These are phyloP conservation scores for Caranx melampygus DNA, from an alignment of 2,113 vertebrate species.

Conservation along the genomic window DNA sequence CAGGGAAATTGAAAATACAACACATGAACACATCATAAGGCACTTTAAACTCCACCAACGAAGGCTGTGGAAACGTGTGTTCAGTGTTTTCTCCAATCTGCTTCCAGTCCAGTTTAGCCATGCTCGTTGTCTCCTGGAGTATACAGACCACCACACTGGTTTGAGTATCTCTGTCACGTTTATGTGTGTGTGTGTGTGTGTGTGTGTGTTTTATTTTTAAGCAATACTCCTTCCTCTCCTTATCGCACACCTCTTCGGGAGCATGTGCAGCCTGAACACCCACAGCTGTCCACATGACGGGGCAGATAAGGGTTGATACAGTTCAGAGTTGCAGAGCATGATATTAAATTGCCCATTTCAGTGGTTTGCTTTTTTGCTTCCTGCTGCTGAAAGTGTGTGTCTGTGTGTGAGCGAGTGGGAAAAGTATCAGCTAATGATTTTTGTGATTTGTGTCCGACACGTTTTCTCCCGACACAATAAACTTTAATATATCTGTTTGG, in stretches of 20 bases:
- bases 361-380: conserved; percentile 23
- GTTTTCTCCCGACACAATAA: background rate
- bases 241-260: conserved; percentile 46
- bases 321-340: conserved; percentile 66
- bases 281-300: conserved; percentile 54
- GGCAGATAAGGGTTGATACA: conserved; percentile 61
- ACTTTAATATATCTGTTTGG: background rate
- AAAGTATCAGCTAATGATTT: conserved; percentile 12
- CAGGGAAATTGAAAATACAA: background rate
- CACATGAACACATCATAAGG: background rate
- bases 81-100: background rate
- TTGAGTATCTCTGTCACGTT: conserved; percentile 47
- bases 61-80: background rate
- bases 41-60: background rate
- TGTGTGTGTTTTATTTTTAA: conserved; percentile 29
- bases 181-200: background rate
- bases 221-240: conserved; percentile 30
- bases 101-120: conserved; percentile 9
- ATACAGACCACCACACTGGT: background rate
- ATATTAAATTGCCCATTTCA: conserved; percentile 76
- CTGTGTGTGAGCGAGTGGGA: background rate
- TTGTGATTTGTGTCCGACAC: background rate
- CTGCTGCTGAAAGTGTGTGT: conserved; percentile 1
- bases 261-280: conserved; percentile 48
- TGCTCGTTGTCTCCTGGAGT: background rate